phyloP scores from a whole-genome alignment of 2,797 vertebrate genomes.

The Microcaecilia unicolor region DNA sequence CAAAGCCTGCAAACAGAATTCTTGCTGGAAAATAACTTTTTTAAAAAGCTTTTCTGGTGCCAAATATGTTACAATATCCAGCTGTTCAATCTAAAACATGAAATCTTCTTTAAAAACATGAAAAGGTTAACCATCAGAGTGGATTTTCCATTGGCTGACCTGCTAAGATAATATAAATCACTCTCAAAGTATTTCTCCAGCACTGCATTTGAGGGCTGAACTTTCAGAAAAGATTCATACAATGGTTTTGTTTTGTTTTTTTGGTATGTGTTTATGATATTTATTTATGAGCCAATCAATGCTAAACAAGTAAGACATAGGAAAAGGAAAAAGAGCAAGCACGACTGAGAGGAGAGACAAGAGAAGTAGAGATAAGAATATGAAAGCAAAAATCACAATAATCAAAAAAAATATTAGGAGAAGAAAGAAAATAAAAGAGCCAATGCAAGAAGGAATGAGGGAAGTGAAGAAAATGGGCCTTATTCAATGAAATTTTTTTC shows the following conservation, averaged over 20 bases:
- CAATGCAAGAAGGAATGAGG: too few relatives aligned
- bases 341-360: background rate
- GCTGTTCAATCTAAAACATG: slow-evolving; percentile 35
- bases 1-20: slow-evolving; percentile 58
- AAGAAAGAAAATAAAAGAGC: background rate
- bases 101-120: slow-evolving; percentile 20
- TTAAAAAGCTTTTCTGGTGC: slow-evolving; percentile 21
- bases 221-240: too few relatives aligned
- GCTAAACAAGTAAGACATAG: background rate
- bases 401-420: too few relatives aligned
- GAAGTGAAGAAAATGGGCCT: too few relatives aligned
- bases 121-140: slow-evolving; percentile 11
- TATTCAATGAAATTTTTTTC: too few relatives aligned
- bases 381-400: background rate
- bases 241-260: too few relatives aligned
- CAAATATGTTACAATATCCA: slow-evolving; percentile 39
- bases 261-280: background rate
- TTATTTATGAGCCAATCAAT: too few relatives aligned
- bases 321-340: background rate
- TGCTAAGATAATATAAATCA: slow-evolving; percentile 18
- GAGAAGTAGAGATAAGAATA: background rate
- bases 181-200: slow-evolving; percentile 1
- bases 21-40: slow-evolving; percentile 29
- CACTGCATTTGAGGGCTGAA: too few relatives aligned
- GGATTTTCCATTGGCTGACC: slow-evolving; percentile 14